These are phyloP conservation scores for Dicyrtoma fusca DNA, from an alignment of 2,888 invertebrate species.

Conservation along the genomic window DNA sequence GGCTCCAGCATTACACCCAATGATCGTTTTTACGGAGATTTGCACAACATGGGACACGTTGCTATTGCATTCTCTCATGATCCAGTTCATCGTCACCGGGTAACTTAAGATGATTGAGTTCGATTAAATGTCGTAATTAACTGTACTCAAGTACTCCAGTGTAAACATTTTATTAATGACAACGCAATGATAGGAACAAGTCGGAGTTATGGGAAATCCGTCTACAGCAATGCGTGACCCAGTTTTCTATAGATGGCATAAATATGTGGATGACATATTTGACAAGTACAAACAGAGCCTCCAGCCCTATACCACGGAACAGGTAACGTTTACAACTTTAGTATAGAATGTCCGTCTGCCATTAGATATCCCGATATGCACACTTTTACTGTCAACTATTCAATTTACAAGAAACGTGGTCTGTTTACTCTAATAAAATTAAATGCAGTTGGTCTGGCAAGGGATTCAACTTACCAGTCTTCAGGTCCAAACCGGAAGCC, in stretches of 20 bases:
- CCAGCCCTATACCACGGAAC: constrained; percentile 64
- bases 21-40: constrained; percentile 61
- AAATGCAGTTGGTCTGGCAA: constrained; percentile 55
- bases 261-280: constrained; percentile 77
- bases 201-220: constrained; percentile 80
- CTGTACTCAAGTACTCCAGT: neutral
- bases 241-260: constrained; percentile 83
- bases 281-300: constrained; percentile 72
- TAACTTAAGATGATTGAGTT: neutral
- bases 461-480: constrained; percentile 53
- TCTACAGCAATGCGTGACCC: constrained; percentile 87
- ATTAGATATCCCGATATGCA: too few relatives aligned
- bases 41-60: constrained; percentile 79
- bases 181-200: constrained; percentile 68
- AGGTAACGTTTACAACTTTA: too few relatives aligned
- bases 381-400: too few relatives aligned
- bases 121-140: neutral
- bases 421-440: too few relatives aligned
- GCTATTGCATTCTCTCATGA: constrained; percentile 78
- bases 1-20: constrained; percentile 64
- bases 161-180: too few relatives aligned
- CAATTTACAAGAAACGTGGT: neutral
- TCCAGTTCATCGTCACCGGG: constrained; percentile 71
- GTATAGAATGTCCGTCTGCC: too few relatives aligned
- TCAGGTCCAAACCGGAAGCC: constrained; percentile 57